Percentiles rank a stretch among this genome's conserved stretches.
These are phyloP conservation scores for Lypha dubia DNA, from an alignment of 2,888 invertebrate species.

Conservation along the genomic window DNA sequence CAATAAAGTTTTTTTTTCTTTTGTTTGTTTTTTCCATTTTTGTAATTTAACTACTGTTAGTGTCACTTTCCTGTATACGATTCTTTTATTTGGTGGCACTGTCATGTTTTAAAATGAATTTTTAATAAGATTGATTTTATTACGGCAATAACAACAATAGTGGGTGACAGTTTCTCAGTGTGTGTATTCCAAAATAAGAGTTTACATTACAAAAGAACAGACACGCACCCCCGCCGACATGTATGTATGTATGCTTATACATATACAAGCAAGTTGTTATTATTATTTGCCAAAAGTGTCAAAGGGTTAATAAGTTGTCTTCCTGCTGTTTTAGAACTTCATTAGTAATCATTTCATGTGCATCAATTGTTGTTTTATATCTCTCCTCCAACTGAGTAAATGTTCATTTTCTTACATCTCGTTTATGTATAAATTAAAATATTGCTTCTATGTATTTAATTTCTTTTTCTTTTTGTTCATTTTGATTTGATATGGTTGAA, in stretches of 20 bases:
- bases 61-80: background rate
- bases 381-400: conserved; percentile 69
- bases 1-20: conserved; percentile 38
- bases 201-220: background rate
- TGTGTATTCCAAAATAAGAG: conserved; percentile 6
- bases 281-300: conserved; percentile 74
- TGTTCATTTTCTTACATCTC: conserved; percentile 54
- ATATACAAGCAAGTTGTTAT: too few relatives aligned
- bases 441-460: background rate
- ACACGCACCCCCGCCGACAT: background rate
- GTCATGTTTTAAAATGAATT: conserved; percentile 71
- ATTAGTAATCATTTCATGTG: conserved; percentile 76
- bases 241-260: background rate
- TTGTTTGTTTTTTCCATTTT: conserved; percentile 36
- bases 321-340: conserved; percentile 81
- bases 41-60: conserved; percentile 24
- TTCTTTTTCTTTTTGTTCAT: conserved; percentile 34
- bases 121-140: conserved; percentile 82
- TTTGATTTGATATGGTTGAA: conserved; percentile 49
- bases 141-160: conserved; percentile 73
- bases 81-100: conserved; percentile 36
- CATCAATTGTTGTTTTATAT: conserved; percentile 68
- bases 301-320: conserved; percentile 82
- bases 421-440: conserved; percentile 46
- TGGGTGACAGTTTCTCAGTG: conserved; percentile 54